Percentiles rank a stretch among this genome's conserved stretches.
Conservation (phyloP, 2,888 invertebrate genomes). For the Philopedon plagiatum region DNA sequence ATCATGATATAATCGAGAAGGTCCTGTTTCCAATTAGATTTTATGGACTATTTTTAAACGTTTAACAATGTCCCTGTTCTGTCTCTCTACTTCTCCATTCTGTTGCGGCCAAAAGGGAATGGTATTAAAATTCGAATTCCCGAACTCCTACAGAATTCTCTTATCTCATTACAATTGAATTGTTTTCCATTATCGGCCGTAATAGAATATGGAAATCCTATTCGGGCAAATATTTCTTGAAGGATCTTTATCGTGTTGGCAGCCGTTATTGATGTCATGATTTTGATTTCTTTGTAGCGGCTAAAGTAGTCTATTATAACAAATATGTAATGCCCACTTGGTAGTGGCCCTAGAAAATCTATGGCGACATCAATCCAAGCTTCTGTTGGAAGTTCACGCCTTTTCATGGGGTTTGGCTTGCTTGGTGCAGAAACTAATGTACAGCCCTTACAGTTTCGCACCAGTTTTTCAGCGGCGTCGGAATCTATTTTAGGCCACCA, state of each 20-base stretch:
- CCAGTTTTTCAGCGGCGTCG: constrained; percentile 53
- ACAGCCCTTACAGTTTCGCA: constrained; percentile 48
- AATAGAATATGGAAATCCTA: constrained; percentile 52
- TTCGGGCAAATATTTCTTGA: constrained; percentile 52
- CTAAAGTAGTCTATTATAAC: constrained; percentile 58
- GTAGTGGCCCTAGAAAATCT: constrained; percentile 54
- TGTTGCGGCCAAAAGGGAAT: constrained; percentile 55
- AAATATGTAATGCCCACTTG: constrained; percentile 42
- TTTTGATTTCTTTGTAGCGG: constrained; percentile 56
- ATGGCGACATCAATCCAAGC: constrained; percentile 51
- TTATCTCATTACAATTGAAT: constrained; percentile 49
- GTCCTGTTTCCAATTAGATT: constrained; percentile 53
- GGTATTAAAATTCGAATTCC: constrained; percentile 37
- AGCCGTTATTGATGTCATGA: constrained; percentile 45
- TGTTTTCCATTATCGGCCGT: constrained; percentile 53
- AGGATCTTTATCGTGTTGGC: constrained; percentile 43
- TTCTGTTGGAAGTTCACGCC: constrained; percentile 35
- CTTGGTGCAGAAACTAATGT: constrained; percentile 44
- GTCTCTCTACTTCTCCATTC: constrained; percentile 57
- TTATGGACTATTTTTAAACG: constrained; percentile 54
- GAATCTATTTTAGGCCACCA: constrained; percentile 63
- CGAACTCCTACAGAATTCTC: constrained; percentile 46
- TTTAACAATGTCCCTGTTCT: constrained; percentile 58
- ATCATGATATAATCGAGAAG: constrained; percentile 53
- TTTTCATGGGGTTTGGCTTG: constrained; percentile 43